A percentile compares a stretch with the other conserved stretches of the same genome.
phyloP scores from a whole-genome alignment of 2,888 invertebrate species.

The Lasioglossum calceatum region DNA sequence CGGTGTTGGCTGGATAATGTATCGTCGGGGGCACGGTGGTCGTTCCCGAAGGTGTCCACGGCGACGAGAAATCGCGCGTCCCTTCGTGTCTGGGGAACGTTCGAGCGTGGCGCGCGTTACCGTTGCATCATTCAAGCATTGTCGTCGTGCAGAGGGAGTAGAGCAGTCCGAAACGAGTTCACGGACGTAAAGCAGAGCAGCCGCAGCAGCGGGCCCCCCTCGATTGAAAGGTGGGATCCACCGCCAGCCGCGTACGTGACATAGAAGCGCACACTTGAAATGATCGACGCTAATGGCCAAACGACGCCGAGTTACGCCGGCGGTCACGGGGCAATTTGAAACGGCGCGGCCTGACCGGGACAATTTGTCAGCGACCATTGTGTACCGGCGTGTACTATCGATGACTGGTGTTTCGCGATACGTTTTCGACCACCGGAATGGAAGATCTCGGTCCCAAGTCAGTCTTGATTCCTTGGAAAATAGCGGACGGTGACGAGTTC shows the following conservation, averaged over 20 bases:
- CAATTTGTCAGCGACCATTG: conserved; percentile 46
- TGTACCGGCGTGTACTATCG: not conserved
- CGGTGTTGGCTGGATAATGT: not conserved
- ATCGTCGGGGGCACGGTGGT: not conserved
- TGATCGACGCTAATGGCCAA: conserved; percentile 67
- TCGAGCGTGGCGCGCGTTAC: conserved; percentile 1
- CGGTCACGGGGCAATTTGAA: conserved; percentile 59
- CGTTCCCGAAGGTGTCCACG: not conserved
- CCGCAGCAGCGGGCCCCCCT: not conserved
- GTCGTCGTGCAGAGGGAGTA: not conserved
- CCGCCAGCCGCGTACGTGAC: conserved; percentile 43
- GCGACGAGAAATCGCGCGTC: not conserved
- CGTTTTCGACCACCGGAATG: too few relatives aligned
- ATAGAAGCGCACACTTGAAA: conserved; percentile 58
- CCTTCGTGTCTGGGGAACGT: not conserved
- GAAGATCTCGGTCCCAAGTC: too few relatives aligned
- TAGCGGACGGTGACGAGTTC: not conserved
- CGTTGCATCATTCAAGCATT: conserved; percentile 22
- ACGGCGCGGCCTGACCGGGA: conserved; percentile 27
- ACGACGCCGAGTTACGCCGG: conserved; percentile 57
- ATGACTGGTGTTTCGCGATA: not conserved
- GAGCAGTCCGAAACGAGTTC: conserved; percentile 54
- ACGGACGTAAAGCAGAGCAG: conserved; percentile 58
- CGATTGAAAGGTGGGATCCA: conserved; percentile 59
- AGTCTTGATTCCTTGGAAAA: not conserved